These are phyloP conservation scores for Hylaea fasciaria DNA, from an alignment of 2,888 invertebrate genomes.

Conservation along the genomic window DNA sequence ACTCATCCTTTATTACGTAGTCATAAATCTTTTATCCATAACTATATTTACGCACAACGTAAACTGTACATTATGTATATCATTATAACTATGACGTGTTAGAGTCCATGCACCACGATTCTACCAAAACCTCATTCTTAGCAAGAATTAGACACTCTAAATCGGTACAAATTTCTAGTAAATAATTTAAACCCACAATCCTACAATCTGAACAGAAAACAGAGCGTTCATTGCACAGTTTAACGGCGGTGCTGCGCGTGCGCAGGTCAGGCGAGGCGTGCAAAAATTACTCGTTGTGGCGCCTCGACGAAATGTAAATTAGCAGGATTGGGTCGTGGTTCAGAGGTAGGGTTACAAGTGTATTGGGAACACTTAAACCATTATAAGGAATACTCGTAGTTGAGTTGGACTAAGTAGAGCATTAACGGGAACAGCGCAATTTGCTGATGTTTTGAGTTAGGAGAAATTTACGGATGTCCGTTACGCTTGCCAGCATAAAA, in stretches of 20 bases:
- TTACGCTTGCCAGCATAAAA: too few species aligned
- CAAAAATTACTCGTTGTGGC: slow-evolving; percentile 64
- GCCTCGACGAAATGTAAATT: slow-evolving; percentile 66
- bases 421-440: slow-evolving; percentile 11
- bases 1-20: too few species aligned
- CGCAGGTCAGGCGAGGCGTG: slow-evolving; percentile 48
- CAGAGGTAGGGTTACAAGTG: slow-evolving; percentile 50
- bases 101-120: too few species aligned
- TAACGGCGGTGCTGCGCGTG: slow-evolving; percentile 50
- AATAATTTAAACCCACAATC: slow-evolving; percentile 28
- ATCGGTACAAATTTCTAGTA: slow-evolving; percentile 19
- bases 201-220: slow-evolving; percentile 43
- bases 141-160: too few species aligned
- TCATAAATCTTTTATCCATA: too few species aligned
- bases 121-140: too few species aligned
- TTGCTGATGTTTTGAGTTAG: background rate
- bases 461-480: background rate
- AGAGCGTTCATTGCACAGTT: slow-evolving; percentile 38
- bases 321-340: slow-evolving; percentile 57
- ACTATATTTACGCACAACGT: too few species aligned
- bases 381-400: background rate
- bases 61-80: too few species aligned
- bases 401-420: slow-evolving; percentile 6
- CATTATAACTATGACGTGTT: too few species aligned
- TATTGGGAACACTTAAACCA: slow-evolving; percentile 16